Conservation (phyloP, 1,140 invertebrate genomes). For the Bombus waltoni region DNA sequence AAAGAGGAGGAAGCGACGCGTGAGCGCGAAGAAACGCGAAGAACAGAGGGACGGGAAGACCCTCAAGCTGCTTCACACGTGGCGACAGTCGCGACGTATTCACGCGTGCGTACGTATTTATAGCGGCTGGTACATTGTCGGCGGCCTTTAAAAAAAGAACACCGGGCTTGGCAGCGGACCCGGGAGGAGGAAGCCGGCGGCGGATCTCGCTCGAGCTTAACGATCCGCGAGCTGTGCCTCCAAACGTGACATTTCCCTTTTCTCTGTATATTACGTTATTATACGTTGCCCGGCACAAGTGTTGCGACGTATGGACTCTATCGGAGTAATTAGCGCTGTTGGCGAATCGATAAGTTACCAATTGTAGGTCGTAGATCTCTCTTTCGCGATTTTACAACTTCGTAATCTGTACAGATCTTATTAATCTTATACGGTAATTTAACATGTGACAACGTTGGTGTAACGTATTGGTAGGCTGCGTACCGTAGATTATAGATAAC, state of each 20-base stretch:
- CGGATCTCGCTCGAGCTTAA: not conserved
- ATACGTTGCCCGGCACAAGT: too few species aligned
- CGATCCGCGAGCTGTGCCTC: constrained; percentile 12
- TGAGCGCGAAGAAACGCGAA: constrained; percentile 22
- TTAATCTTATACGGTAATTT: too few species aligned
- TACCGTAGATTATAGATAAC: too few species aligned
- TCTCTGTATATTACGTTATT: not conserved
- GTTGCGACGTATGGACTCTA: too few species aligned
- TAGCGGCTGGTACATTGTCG: constrained; percentile 69
- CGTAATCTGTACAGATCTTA: too few species aligned
- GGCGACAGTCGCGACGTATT: constrained; percentile 70
- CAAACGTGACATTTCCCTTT: not conserved
- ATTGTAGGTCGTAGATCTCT: not conserved
- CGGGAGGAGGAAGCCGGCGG: constrained; percentile 10
- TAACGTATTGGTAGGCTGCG: too few species aligned
- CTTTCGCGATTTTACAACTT: not conserved
- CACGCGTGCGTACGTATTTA: constrained; percentile 75
- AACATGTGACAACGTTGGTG: too few species aligned
- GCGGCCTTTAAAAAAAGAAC: constrained; percentile 44
- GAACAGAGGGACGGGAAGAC: constrained; percentile 41
- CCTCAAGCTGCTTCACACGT: constrained; percentile 75
- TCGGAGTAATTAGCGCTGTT: too few species aligned
- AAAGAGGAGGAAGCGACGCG: constrained; percentile 8
- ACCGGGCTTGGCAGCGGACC: constrained; percentile 27
- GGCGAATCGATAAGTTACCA: too few species aligned